Conservation (phyloP, 2,888 invertebrate genomes). For the Bugulina stolonifera region DNA sequence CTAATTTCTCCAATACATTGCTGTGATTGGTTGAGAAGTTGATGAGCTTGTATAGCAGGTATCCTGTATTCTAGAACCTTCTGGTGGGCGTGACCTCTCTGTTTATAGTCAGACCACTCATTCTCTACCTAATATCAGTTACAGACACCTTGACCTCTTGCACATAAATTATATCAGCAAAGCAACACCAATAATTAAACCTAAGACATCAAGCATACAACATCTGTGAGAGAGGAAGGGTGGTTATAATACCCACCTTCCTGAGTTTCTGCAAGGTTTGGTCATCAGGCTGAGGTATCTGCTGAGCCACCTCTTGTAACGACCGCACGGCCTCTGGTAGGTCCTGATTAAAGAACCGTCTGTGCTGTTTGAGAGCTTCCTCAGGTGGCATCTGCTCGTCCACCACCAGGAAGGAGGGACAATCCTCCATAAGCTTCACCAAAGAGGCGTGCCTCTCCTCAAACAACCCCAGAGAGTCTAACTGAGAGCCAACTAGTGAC, state of each 20-base stretch:
- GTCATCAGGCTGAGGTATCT: conserved; percentile 3
- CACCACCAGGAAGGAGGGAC: conserved; percentile 17
- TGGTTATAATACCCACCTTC: too few species aligned
- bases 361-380: conserved; percentile 22
- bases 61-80: conserved; percentile 15
- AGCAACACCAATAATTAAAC: too few species aligned
- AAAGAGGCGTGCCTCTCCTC: conserved; percentile 15
- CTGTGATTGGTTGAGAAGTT: conserved; percentile 17
- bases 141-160: too few species aligned
- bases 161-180: too few species aligned
- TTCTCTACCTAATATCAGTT: not conserved
- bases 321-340: conserved; percentile 12
- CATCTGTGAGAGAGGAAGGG: too few species aligned
- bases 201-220: too few species aligned
- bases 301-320: not conserved
- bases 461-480: conserved; percentile 15
- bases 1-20: conserved; percentile 8
- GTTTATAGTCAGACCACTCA: not conserved
- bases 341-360: conserved; percentile 22
- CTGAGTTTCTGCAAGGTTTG: not conserved
- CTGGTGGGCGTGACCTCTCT: conserved; percentile 6
- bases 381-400: conserved; percentile 9
- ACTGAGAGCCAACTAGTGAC: conserved; percentile 16
- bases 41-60: not conserved
- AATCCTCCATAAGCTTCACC: not conserved